phyloP scores from a whole-genome alignment of 92 coral and sea anemone species.

The Porites cylindrica region DNA sequence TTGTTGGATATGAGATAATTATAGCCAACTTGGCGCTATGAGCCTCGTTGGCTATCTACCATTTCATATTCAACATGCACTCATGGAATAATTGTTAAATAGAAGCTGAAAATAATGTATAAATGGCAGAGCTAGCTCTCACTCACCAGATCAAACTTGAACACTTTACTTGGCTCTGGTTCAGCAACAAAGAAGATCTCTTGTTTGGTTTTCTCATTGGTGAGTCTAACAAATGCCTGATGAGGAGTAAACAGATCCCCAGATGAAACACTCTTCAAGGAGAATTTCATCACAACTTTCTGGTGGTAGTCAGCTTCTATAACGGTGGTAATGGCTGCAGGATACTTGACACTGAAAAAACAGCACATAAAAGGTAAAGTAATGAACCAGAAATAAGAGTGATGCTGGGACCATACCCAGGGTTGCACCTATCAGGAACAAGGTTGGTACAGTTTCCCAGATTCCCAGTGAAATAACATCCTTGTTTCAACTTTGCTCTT shows the following conservation, averaged over 20 bases:
- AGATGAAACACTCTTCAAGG: slow-evolving; percentile 78
- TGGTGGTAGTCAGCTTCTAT: slow-evolving; percentile 96
- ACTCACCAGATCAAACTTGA: slow-evolving; percentile 97
- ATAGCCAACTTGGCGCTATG: too few relatives aligned
- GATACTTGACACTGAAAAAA: slow-evolving; percentile 75
- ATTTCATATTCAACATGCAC: too few relatives aligned
- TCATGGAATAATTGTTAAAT: not conserved
- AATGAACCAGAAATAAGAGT: too few relatives aligned
- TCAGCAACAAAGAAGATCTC: slow-evolving; percentile 98
- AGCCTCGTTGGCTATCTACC: too few relatives aligned
- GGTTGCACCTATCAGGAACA: too few relatives aligned
- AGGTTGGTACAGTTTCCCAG: too few relatives aligned
- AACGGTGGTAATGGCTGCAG: slow-evolving; percentile 63
- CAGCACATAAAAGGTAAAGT: too few relatives aligned
- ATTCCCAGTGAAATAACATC: too few relatives aligned
- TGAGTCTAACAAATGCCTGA: slow-evolving; percentile 95
- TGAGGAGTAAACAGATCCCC: slow-evolving; percentile 94
- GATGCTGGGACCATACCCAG: too few relatives aligned
- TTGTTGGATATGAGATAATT: too few relatives aligned
- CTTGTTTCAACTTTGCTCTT: too few relatives aligned
- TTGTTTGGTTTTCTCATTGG: slow-evolving; percentile 88
- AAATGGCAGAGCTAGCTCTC: not conserved
- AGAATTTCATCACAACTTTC: slow-evolving; percentile 92
- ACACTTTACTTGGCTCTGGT: slow-evolving; percentile 90
- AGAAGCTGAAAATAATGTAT: not conserved